phyloP scores from a whole-genome alignment of 2,888 invertebrate genomes.

The Bellardia bayeri region DNA sequence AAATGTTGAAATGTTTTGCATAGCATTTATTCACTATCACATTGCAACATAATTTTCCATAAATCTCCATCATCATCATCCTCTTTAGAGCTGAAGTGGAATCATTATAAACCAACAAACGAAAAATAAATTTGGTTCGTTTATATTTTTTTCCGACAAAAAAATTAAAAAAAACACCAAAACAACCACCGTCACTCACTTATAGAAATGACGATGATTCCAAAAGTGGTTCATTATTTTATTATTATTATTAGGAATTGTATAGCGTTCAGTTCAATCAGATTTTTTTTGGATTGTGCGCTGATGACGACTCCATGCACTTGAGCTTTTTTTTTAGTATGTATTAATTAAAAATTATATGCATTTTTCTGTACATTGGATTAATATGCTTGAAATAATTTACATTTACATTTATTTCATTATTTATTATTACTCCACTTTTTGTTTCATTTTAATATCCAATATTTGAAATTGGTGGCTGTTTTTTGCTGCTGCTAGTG shows the following conservation, averaged over 20 bases:
- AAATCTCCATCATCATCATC: constrained; percentile 35
- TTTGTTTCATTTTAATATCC: constrained; percentile 31
- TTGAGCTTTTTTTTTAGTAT: constrained; percentile 58
- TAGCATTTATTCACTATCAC: background rate
- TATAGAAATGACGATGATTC: background rate
- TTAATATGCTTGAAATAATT: constrained; percentile 69
- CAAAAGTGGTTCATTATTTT: constrained; percentile 55
- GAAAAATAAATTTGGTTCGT: background rate
- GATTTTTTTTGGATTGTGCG: background rate
- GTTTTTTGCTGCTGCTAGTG: constrained; percentile 9
- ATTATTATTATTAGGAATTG: constrained; percentile 14
- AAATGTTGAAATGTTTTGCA: background rate
- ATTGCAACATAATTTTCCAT: background rate
- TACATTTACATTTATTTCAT: constrained; percentile 48
- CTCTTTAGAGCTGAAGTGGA: constrained; percentile 29
- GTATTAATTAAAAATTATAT: constrained; percentile 71
- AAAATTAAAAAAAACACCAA: background rate
- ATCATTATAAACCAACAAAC: constrained; percentile 10
- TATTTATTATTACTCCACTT: constrained; percentile 28
- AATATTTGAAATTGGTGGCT: constrained; percentile 50
- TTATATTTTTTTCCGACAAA: background rate
- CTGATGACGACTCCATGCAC: constrained; percentile 49
- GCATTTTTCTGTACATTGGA: constrained; percentile 52
- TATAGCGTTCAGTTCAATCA: constrained; percentile 28
- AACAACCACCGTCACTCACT: constrained; percentile 26